Evolutionary conservation across 1,140 invertebrate species (phyloP).

Genomic region (Drosophila sechellia): DNA sequence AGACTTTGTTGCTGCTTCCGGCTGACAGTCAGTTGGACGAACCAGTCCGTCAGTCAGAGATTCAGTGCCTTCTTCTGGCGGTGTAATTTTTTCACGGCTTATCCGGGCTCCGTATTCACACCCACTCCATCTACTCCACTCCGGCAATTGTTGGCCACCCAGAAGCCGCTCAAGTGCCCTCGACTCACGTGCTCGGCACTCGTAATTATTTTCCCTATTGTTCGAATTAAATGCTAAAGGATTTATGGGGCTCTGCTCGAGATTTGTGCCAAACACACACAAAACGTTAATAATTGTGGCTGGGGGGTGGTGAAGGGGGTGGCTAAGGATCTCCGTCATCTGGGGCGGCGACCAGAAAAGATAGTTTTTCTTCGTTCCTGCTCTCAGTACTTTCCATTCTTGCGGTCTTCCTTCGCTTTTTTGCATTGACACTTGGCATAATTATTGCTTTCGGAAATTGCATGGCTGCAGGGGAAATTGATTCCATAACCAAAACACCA

Average conservation of each 20-base stretch:
- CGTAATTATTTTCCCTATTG: slow-evolving; percentile 82
- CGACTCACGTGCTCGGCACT: slow-evolving; percentile 79
- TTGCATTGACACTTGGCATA: slow-evolving; percentile 77
- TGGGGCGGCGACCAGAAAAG: slow-evolving; percentile 1
- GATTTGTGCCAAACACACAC: slow-evolving; percentile 53
- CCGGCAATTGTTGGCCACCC: slow-evolving; percentile 26
- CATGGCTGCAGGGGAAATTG: slow-evolving; percentile 76
- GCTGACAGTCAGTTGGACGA: slow-evolving; percentile 71
- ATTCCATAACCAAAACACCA: slow-evolving; percentile 66
- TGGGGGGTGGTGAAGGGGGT: slow-evolving; percentile 2
- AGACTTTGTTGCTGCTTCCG: slow-evolving; percentile 72
- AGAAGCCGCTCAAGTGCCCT: slow-evolving; percentile 55
- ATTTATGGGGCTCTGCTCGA: slow-evolving; percentile 67
- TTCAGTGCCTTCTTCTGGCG: slow-evolving; percentile 37
- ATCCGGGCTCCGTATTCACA: slow-evolving; percentile 18
- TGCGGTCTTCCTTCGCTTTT: slow-evolving; percentile 8
- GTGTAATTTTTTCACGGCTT: slow-evolving; percentile 81
- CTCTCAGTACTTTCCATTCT: slow-evolving; percentile 20
- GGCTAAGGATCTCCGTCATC: too few species aligned
- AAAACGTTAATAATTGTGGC: slow-evolving; percentile 72
- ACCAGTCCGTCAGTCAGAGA: slow-evolving; percentile 53
- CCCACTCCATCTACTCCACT: slow-evolving; percentile 1
- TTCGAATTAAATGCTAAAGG: slow-evolving; percentile 79
- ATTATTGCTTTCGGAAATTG: slow-evolving; percentile 84
- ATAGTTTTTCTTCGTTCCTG: slow-evolving; percentile 46